Percentiles rank a stretch among this genome's conserved stretches.
Conservation (phyloP, 2,113 vertebrate genomes). For the Lichenostomus cassidix region DNA sequence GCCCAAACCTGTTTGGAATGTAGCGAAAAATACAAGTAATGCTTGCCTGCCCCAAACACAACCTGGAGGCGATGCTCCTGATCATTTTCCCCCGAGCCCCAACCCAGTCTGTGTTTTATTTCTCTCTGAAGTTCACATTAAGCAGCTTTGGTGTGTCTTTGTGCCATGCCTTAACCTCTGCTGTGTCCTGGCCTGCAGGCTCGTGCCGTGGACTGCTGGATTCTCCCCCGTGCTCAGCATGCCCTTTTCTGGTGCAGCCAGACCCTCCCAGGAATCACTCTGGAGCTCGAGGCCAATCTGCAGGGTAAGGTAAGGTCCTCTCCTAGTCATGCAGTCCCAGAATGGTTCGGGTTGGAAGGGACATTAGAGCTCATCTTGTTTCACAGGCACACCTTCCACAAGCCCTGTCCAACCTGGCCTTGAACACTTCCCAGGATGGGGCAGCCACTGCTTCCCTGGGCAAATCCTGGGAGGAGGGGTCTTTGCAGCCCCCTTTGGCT, state of each 20-base stretch:
- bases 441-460: background rate
- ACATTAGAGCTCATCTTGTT: background rate
- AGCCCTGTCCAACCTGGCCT: accelerated
- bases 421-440: background rate
- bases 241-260: background rate
- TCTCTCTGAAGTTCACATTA: background rate
- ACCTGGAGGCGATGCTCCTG: background rate
- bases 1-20: background rate
- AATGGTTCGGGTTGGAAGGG: background rate
- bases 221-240: background rate
- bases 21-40: background rate
- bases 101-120: background rate
- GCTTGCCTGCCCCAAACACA: background rate
- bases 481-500: background rate
- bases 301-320: constrained; percentile 71
- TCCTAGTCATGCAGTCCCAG: background rate
- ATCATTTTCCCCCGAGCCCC: accelerated
- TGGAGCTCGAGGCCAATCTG: constrained; percentile 52
- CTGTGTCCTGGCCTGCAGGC: constrained; percentile 21
- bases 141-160: background rate
- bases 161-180: background rate
- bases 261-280: constrained; percentile 18
- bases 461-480: background rate
- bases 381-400: background rate
- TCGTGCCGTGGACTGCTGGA: background rate